Percentiles rank a stretch among this genome's conserved stretches.
Conservation (phyloP, 2,797 vertebrate genomes). For the Zalophus californianus region DNA sequence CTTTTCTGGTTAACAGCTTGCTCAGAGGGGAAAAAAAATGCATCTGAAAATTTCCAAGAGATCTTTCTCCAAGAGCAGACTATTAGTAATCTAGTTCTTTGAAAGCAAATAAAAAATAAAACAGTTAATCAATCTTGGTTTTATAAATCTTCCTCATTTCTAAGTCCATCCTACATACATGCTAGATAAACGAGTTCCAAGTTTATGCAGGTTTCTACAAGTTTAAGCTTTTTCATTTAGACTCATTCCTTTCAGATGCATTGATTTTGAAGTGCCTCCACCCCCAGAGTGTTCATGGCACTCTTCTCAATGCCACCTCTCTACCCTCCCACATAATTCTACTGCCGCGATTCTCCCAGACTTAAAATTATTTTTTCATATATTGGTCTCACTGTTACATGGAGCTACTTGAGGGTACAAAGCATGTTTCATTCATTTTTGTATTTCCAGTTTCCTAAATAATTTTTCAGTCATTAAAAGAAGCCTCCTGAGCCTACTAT, state of each 20-base stretch:
- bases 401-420: not conserved
- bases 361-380: slow-evolving; percentile 16
- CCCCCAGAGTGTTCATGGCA: not conserved
- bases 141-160: slow-evolving; percentile 51
- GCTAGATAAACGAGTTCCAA: not conserved
- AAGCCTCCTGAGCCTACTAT: slow-evolving; percentile 11
- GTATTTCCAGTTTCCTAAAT: slow-evolving; percentile 35
- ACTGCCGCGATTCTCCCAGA: not conserved
- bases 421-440: not conserved
- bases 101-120: slow-evolving; percentile 35
- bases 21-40: not conserved
- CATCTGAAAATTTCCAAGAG: not conserved
- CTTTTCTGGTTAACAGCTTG: not conserved
- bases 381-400: not conserved
- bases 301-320: not conserved
- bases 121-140: not conserved
- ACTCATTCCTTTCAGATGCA: not conserved
- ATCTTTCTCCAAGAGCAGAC: not conserved
- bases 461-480: not conserved
- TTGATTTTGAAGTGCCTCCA: not conserved
- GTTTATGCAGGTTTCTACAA: not conserved
- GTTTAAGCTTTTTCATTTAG: slow-evolving; percentile 43
- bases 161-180: not conserved
- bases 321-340: not conserved
- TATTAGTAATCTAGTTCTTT: slow-evolving; percentile 20